Evolutionary conservation across 1,140 invertebrate species (phyloP), one percentile per base, ranked within the genome.

Genomic region (Trachymyrmex cornetzi): DNA sequence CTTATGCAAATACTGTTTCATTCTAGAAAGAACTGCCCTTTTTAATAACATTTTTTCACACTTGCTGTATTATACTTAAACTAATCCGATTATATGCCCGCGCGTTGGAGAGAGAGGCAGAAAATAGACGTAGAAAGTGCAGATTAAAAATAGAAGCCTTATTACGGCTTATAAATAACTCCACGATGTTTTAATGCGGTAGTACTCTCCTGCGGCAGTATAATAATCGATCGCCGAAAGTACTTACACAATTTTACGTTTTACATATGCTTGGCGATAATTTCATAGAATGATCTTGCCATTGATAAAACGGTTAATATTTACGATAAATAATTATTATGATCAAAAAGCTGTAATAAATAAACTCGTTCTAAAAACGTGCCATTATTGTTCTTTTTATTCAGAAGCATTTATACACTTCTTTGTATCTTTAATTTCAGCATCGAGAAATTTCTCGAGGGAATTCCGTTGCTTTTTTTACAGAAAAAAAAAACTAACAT

Each of bases 111-210:
- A 44, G 48, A 16, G 38, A 48, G 19, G 19, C 67, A 16, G 38
- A 84, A 75, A 75, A 84, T 84, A 84, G 55, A 75, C 6, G 44
- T 75, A 50, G 69, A 75, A 84, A 84, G 69, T 63, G 57, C 44
- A n/a, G 69, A 69, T 57, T 84, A 84, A 74, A 84, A 75, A 84
- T 84, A 84, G 59, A 71, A 74, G 24, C 16, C 69, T 72, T 50
- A 61, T 84, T 75, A 82, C 19, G 34, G 30, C 7, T 74, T 82
- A 84, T 84, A 84, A 84, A 84, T 84, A 84, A 50, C 55, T 61
- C 27, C 24, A 27, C 53, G 19, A 74, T 75, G 57, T 74, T 75
- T 84, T 50, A 63, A 75, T 50, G n/a, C 44, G 38, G 19, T 7
- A 22, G 7, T 69, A 24, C 4, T 50, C 30, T 84, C 44, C 19